Evolutionary conservation across 2,113 vertebrate genomes (phyloP), one percentile per base, ranked within the genome.

Genomic region (Aegotheles bennettii): DNA sequence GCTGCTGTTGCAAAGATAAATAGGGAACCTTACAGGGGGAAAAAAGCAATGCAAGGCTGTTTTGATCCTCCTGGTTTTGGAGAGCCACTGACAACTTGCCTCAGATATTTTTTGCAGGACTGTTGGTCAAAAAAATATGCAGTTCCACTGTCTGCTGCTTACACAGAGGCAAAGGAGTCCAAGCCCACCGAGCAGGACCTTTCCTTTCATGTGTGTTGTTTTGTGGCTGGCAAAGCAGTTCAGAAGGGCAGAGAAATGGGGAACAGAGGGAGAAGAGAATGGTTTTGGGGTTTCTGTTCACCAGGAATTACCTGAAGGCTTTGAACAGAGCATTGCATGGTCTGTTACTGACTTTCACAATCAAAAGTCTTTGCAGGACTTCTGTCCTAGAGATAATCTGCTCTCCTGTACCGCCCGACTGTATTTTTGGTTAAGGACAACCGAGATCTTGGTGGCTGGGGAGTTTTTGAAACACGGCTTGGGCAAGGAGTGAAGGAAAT

Each of bases 81-180:
- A 74, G 25, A 16, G 28, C 42, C 18, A 25, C 54, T 8, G 3
- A 28, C 53, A 78, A 35, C 53, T 73, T 68, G 16, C 63, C 36
- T 63, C 13, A 29, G 74, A 91, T 59, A 5, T 85, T 57, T 68
- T 71, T 19, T 53, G 38, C 33, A 78, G 31, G 29, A 59, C 26
- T 53, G 20, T 13, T 1, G 1, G 3, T 35, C 1, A 1, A 25
- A 76, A 51, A 61, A 51, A 12, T 13, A 13, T 51, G 7, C 23
- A 48, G 69, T n/a, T 33, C 13, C 29, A 16, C 28, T 50, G 16
- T 50, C 47, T 77, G 36, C 53, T 61, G 45, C 68, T 88, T 31
- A 47, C 19, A 16, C 5, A 38, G 48, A 9, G 23, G 23, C 19
- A 35, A 53, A 71, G 26, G 24, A 47, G 26, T 77, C 20, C 23